phyloP scores from a whole-genome alignment of 2,113 vertebrate species.

The Cebidichthys violaceus region DNA sequence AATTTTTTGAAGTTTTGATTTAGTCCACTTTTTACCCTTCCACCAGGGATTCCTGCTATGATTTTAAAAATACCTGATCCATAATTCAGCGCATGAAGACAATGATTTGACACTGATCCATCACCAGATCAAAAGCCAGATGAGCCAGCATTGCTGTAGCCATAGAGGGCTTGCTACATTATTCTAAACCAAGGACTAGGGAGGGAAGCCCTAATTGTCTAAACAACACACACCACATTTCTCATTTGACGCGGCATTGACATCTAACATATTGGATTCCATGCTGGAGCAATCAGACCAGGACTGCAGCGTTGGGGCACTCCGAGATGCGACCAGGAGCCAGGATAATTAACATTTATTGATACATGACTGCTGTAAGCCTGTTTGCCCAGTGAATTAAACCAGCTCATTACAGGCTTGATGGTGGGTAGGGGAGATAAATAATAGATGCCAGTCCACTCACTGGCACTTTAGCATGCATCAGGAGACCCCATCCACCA shows the following conservation, averaged over 20 bases:
- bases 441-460: slow-evolving; percentile 82
- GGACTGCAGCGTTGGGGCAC: slow-evolving; percentile 50
- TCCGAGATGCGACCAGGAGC: slow-evolving; percentile 68
- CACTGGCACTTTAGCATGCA: slow-evolving; percentile 78
- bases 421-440: slow-evolving; percentile 79
- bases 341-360: slow-evolving; percentile 83
- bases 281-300: slow-evolving; percentile 67
- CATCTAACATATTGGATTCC: slow-evolving; percentile 76
- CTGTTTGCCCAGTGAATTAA: slow-evolving; percentile 83
- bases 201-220: slow-evolving; percentile 65
- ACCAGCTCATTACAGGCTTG: slow-evolving; percentile 81
- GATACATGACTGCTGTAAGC: slow-evolving; percentile 82
- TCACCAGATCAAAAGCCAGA: slow-evolving; percentile 54
- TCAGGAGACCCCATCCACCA: slow-evolving; percentile 44
- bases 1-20: not conserved
- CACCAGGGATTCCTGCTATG: not conserved
- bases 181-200: slow-evolving; percentile 50
- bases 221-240: slow-evolving; percentile 65
- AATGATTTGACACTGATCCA: slow-evolving; percentile 48
- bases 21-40: not conserved
- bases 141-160: slow-evolving; percentile 44
- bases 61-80: slow-evolving; percentile 17
- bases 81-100: slow-evolving; percentile 41
- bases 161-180: slow-evolving; percentile 26
- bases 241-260: slow-evolving; percentile 69